These are phyloP conservation scores for Neelides sp. DNA, from an alignment of 1,140 invertebrate species.

Conservation along the genomic window DNA sequence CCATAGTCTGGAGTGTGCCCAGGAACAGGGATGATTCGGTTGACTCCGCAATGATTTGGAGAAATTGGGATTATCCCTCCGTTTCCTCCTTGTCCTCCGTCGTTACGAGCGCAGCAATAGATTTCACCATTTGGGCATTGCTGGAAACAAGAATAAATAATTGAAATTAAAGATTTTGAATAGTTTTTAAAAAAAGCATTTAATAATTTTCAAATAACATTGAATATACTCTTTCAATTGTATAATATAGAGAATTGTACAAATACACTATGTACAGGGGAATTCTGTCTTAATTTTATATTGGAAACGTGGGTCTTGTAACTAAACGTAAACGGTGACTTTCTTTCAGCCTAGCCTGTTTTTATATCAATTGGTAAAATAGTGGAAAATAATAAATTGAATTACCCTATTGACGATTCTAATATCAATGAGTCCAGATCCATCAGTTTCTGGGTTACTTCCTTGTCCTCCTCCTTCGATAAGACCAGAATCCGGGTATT, in stretches of 20 bases:
- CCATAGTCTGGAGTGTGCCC: conserved; percentile 21
- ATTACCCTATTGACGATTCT: conserved; percentile 33
- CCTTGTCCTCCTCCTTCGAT: conserved; percentile 5
- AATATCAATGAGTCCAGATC: conserved; percentile 31
- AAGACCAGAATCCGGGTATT: conserved; percentile 1
- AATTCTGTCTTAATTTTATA: too few species aligned
- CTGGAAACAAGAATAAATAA: too few species aligned
- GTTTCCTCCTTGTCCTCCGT: background rate
- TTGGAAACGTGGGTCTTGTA: too few species aligned
- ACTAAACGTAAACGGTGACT: too few species aligned
- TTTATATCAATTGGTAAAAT: background rate
- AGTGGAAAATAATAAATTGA: background rate
- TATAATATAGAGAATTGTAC: too few species aligned
- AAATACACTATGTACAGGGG: too few species aligned
- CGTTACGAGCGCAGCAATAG: conserved; percentile 7
- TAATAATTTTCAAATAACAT: too few species aligned
- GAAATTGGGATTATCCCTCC: background rate
- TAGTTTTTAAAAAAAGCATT: too few species aligned
- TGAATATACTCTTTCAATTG: too few species aligned
- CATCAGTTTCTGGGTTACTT: conserved; percentile 20
- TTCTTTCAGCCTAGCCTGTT: too few species aligned
- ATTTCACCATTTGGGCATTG: conserved; percentile 5
- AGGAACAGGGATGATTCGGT: conserved; percentile 20
- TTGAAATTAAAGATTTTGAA: too few species aligned
- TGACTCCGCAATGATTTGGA: conserved; percentile 13